A percentile compares a stretch with the other conserved stretches of the same genome.
These are phyloP conservation scores for Monoplex corrugatus DNA, from an alignment of 2,888 invertebrate species.

Conservation along the genomic window DNA sequence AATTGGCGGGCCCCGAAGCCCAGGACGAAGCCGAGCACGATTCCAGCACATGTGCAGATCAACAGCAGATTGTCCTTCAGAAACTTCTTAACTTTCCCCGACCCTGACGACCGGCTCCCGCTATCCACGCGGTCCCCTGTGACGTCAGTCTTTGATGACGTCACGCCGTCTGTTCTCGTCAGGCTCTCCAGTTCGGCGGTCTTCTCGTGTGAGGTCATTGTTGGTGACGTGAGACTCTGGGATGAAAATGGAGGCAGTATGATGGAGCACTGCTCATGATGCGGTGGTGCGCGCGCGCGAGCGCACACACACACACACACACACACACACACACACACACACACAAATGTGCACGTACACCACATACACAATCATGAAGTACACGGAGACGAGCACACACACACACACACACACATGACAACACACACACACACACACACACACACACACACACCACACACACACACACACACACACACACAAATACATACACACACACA, in stretches of 20 bases:
- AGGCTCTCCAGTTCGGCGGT: neutral
- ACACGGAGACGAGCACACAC: neutral
- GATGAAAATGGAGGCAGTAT: neutral
- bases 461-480: neutral
- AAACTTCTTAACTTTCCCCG: slow-evolving; percentile 32
- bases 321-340: neutral
- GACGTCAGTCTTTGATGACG: neutral
- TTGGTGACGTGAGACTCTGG: no score
- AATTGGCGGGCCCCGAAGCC: slow-evolving; percentile 61
- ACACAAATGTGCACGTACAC: no score
- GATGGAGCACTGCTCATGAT: neutral
- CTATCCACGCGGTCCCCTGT: neutral
- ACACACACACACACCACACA: neutral
- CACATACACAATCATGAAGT: neutral
- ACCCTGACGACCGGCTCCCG: neutral
- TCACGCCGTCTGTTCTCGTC: neutral
- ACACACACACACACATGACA: neutral
- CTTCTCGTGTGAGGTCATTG: neutral
- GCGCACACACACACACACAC: neutral
- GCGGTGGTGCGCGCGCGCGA: neutral
- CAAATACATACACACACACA: neutral
- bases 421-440: neutral
- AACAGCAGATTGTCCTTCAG: slow-evolving; percentile 59
- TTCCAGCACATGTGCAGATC: slow-evolving; percentile 61
- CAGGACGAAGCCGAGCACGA: slow-evolving; percentile 61